phyloP scores from a whole-genome alignment of 2,797 vertebrate species.

The Galago senegalensis region DNA sequence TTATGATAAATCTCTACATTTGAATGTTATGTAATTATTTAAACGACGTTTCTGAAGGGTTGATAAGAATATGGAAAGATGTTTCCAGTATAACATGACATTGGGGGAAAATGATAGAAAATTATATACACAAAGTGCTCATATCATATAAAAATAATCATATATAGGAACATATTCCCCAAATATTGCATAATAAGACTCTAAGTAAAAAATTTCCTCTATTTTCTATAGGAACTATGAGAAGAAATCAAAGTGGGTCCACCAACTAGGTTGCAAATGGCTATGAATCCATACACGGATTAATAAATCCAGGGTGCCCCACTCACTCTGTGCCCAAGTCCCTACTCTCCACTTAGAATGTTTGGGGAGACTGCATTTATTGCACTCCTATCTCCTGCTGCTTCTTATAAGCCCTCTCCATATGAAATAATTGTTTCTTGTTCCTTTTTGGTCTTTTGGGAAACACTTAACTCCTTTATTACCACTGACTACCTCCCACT shows the following conservation, averaged over 20 bases:
- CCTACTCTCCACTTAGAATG: not conserved
- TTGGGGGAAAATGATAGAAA: not conserved
- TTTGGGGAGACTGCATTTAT: not conserved
- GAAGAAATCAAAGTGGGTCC: not conserved
- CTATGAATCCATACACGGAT: not conserved
- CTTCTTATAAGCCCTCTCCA: not conserved
- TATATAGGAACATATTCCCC: not conserved
- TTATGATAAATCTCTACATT: not conserved
- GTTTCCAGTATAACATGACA: not conserved
- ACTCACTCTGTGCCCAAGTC: not conserved
- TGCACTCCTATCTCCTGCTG: not conserved
- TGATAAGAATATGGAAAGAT: not conserved
- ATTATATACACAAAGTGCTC: not conserved
- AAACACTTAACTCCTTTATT: not conserved
- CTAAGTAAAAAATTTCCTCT: not conserved
- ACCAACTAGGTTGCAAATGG: not conserved
- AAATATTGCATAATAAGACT: not conserved
- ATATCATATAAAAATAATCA: not conserved
- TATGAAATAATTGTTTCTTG: not conserved
- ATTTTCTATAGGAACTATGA: not conserved
- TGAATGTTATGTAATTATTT: not conserved
- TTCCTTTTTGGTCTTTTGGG: not conserved
- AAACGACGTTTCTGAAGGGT: not conserved
- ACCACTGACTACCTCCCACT: not conserved
- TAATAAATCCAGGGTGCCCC: accelerated